phyloP scores from a whole-genome alignment of 2,797 vertebrate species.

The Rhincodon typus region DNA sequence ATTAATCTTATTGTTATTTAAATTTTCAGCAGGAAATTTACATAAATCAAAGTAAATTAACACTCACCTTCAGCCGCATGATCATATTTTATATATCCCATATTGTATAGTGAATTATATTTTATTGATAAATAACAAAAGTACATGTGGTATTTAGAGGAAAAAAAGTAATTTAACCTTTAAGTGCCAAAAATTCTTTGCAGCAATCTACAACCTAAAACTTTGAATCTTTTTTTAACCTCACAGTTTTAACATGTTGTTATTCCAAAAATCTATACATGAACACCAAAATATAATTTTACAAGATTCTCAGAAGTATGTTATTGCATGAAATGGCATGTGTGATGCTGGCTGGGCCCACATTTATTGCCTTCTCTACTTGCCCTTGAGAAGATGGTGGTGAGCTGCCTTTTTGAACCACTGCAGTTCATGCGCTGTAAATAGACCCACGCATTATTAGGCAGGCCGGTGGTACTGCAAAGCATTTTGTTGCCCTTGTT shows the following conservation, averaged over 20 bases:
- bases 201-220: background rate
- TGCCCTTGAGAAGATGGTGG: no score
- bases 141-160: background rate
- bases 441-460: no score
- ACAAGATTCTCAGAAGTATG: no score
- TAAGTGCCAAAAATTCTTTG: background rate
- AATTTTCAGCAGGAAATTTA: background rate
- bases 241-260: background rate
- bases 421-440: no score
- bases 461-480: no score
- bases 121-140: background rate
- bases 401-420: no score
- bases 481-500: no score
- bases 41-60: slow-evolving; percentile 19
- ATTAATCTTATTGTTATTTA: background rate
- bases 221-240: background rate
- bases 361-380: no score
- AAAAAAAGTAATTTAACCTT: background rate
- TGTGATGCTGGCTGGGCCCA: no score
- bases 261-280: no score
- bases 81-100: background rate
- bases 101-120: background rate
- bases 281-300: no score
- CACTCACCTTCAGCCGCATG: background rate
- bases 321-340: no score